Conservation (phyloP, 2,888 invertebrate species). For the Drosophila macrospina region DNA sequence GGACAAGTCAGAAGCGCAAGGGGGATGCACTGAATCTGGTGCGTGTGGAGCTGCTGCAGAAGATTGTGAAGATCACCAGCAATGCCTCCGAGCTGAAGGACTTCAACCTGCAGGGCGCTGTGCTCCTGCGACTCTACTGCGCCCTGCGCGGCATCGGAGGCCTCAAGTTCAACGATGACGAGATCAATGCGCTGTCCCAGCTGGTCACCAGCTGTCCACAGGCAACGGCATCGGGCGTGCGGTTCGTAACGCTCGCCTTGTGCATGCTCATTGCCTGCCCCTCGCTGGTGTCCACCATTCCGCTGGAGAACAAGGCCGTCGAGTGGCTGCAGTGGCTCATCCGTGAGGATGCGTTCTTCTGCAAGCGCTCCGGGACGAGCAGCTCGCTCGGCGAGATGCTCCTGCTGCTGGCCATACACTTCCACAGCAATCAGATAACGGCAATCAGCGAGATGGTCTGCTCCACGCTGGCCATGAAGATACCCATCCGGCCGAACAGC, state of each 20-base stretch:
- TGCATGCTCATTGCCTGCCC: constrained; percentile 98
- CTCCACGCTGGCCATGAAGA: constrained; percentile 97
- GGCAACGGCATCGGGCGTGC: constrained; percentile 95
- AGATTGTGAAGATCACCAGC: constrained; percentile 89
- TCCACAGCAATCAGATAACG: constrained; percentile 96
- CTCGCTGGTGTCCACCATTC: constrained; percentile 90
- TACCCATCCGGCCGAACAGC: constrained; percentile 93
- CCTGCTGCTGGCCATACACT: constrained; percentile 97
- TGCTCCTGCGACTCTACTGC: constrained; percentile 94
- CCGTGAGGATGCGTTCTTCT: constrained; percentile 95
- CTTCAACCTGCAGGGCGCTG: constrained; percentile 94
- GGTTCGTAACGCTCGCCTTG: constrained; percentile 96
- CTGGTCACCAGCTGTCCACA: constrained; percentile 95
- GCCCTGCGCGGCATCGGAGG: constrained; percentile 96
- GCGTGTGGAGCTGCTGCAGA: constrained; percentile 91
- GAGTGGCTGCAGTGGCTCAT: constrained; percentile 98
- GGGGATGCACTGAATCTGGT: constrained; percentile 88
- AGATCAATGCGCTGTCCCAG: constrained; percentile 92
- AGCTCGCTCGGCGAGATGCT: constrained; percentile 98
- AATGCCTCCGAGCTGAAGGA: constrained; percentile 88
- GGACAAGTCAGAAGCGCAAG: constrained; percentile 89
- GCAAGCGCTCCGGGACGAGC: constrained; percentile 92
- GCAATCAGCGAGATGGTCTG: constrained; percentile 98
- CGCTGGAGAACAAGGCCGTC: constrained; percentile 94
- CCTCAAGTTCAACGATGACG: constrained; percentile 97